Conservation (phyloP, 2,888 invertebrate genomes). For the Eristalinus sepulchralis region DNA sequence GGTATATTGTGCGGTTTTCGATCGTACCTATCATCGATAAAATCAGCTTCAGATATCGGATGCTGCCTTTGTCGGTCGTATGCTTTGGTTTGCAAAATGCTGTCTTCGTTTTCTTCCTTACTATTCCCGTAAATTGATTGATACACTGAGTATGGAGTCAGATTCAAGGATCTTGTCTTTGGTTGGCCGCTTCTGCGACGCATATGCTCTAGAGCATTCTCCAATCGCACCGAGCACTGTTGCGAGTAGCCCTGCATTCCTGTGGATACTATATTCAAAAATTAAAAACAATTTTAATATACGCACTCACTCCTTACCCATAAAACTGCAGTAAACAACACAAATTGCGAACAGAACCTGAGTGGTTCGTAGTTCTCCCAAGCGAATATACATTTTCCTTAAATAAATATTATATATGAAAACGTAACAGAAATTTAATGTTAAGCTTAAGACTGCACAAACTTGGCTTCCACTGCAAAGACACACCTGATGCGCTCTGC, state of each 20-base stretch:
- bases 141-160: constrained; percentile 79
- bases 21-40: constrained; percentile 1
- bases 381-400: constrained; percentile 29
- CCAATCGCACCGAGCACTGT: constrained; percentile 85
- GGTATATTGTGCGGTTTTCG: constrained; percentile 59
- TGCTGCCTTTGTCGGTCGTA: constrained; percentile 22
- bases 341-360: constrained; percentile 1
- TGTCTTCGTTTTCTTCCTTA: constrained; percentile 72
- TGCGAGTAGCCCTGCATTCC: constrained; percentile 75
- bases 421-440: constrained; percentile 9
- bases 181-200: constrained; percentile 78
- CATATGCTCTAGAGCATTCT: constrained; percentile 86
- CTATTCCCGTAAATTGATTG: constrained; percentile 77
- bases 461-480: constrained; percentile 8
- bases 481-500: constrained; percentile 65
- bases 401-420: constrained; percentile 24
- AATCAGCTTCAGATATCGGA: constrained; percentile 23
- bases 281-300: not conserved
- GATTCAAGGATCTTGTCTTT: constrained; percentile 75
- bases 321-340: constrained; percentile 20
- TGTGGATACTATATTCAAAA: not conserved
- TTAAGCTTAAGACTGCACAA: not conserved
- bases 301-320: constrained; percentile 33
- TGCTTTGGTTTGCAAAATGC: constrained; percentile 50
- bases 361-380: constrained; percentile 34